phyloP scores from a whole-genome alignment of 2,797 vertebrate genomes.

The Mus spretus region DNA sequence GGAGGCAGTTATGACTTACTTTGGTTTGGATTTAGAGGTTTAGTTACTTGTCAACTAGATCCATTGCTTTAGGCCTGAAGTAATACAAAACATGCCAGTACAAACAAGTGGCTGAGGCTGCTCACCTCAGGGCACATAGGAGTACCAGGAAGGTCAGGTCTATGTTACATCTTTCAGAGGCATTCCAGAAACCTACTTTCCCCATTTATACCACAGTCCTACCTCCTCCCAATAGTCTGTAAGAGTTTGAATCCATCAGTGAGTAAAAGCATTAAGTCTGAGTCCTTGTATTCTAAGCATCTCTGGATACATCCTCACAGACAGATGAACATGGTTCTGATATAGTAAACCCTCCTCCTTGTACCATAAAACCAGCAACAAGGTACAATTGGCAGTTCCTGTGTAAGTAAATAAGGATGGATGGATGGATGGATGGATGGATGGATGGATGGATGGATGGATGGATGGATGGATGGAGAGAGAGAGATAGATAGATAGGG shows the following conservation, averaged over 20 bases:
- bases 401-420: not conserved
- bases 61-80: not conserved
- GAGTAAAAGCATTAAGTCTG: not conserved
- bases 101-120: not conserved
- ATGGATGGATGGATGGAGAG: too few relatives aligned
- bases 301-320: not conserved
- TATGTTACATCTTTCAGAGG: not conserved
- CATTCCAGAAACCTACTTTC: not conserved
- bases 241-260: not conserved
- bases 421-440: too few relatives aligned
- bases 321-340: not conserved
- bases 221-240: not conserved
- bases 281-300: not conserved
- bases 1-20: not conserved
- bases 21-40: not conserved
- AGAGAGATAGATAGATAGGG: too few relatives aligned
- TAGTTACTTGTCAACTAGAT: not conserved
- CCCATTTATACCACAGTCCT: not conserved
- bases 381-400: not conserved
- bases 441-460: too few relatives aligned
- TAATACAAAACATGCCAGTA: not conserved
- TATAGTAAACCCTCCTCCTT: not conserved
- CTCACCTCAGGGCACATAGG: not conserved
- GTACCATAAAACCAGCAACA: not conserved
- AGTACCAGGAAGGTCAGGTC: not conserved